A percentile compares a stretch with the other conserved stretches of the same genome.
Evolutionary conservation across 2,797 vertebrate genomes (phyloP).

Genomic region (Rhadinocentrus ornatus): DNA sequence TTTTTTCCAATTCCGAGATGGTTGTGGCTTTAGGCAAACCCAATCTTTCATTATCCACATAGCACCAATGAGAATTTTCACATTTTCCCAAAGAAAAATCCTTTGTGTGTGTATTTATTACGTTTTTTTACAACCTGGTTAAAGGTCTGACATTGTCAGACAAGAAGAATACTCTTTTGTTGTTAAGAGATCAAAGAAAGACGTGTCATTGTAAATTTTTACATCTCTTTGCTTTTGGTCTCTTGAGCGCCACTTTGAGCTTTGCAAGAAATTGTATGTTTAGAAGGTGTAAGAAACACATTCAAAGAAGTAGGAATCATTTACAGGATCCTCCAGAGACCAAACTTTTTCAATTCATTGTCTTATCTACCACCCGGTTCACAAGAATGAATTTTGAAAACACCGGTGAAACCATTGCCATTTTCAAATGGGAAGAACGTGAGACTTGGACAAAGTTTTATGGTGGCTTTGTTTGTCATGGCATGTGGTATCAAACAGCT

Average conservation of each 20-base stretch:
- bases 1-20: slow-evolving; percentile 21
- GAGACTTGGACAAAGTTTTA: background rate
- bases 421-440: background rate
- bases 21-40: slow-evolving; percentile 59
- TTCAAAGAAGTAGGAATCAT: slow-evolving; percentile 22
- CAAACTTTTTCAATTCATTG: slow-evolving; percentile 9
- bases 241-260: slow-evolving; percentile 36
- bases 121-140: slow-evolving; percentile 52
- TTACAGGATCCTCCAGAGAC: slow-evolving; percentile 14
- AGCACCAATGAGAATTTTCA: slow-evolving; percentile 63
- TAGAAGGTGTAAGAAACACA: slow-evolving; percentile 17
- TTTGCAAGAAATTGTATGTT: slow-evolving; percentile 35
- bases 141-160: slow-evolving; percentile 64
- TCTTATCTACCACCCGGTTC: slow-evolving; percentile 13
- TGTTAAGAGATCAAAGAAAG: slow-evolving; percentile 76
- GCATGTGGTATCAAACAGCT: too few relatives aligned
- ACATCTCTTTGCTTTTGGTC: slow-evolving; percentile 41
- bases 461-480: too few relatives aligned
- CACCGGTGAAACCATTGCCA: background rate
- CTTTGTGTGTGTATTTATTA: slow-evolving; percentile 33
- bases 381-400: background rate
- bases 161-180: slow-evolving; percentile 51
- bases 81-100: slow-evolving; percentile 50
- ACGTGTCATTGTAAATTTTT: slow-evolving; percentile 53
- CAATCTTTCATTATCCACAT: slow-evolving; percentile 52